Evolutionary conservation across 2,797 vertebrate species (phyloP).

Genomic region (Tragelaphus oryx): DNA sequence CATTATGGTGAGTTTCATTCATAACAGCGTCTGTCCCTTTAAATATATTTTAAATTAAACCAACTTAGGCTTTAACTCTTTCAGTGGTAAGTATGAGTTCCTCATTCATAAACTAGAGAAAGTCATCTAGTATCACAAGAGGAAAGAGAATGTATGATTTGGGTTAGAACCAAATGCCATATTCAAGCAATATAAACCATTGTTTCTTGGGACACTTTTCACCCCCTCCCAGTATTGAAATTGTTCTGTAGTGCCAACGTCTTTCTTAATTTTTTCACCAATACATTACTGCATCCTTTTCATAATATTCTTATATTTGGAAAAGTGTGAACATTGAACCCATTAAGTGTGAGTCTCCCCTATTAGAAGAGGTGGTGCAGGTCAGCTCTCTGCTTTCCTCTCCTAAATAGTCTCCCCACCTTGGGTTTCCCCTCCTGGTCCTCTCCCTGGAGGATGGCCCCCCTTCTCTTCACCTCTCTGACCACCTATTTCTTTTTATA

Average conservation of each 20-base stretch:
- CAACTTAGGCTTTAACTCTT: neutral
- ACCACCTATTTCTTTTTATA: neutral
- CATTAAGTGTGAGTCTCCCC: neutral
- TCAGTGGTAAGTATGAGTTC: neutral
- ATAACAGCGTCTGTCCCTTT: neutral
- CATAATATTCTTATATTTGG: neutral
- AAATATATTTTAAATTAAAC: conserved; percentile 14
- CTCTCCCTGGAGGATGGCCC: too few relatives aligned
- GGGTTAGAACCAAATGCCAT: neutral
- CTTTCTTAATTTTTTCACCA: neutral
- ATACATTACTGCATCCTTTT: neutral
- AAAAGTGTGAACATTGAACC: neutral
- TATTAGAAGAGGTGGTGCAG: neutral
- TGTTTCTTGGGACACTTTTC: neutral
- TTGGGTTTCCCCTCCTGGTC: neutral
- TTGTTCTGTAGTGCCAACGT: neutral
- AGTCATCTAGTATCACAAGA: neutral
- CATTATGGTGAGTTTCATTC: neutral
- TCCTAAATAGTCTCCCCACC: neutral
- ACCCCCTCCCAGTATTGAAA: neutral
- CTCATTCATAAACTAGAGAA: neutral
- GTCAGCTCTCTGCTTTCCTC: neutral
- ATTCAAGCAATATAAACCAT: neutral
- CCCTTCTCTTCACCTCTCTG: neutral
- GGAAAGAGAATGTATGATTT: neutral